Percentiles rank a stretch among this genome's conserved stretches.
Evolutionary conservation across 1,140 invertebrate species (phyloP).

Genomic region (Venturia canescens): DNA sequence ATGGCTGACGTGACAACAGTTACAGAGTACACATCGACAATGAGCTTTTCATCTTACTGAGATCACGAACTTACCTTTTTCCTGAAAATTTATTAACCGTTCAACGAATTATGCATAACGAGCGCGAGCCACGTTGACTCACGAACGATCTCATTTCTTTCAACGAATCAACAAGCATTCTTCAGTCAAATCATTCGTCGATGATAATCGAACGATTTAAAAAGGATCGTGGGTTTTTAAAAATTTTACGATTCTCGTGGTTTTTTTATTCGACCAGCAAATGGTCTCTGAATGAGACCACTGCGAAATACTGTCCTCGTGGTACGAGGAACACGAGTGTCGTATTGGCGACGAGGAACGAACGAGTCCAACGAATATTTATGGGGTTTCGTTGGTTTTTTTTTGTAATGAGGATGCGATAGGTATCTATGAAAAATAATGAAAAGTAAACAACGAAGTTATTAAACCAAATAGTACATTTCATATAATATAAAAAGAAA

Average conservation of each 20-base stretch:
- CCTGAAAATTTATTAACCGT: constrained; percentile 41
- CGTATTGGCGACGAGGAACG: neutral
- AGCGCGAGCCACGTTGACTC: neutral
- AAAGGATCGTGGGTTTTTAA: too few relatives aligned
- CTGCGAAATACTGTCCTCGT: too few relatives aligned
- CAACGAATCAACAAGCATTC: too few relatives aligned
- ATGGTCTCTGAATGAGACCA: too few relatives aligned
- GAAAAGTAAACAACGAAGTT: constrained; percentile 74
- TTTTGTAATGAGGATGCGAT: constrained; percentile 66
- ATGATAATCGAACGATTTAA: too few relatives aligned
- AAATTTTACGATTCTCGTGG: too few relatives aligned
- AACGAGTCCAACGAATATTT: neutral
- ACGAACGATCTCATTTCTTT: too few relatives aligned
- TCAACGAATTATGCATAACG: neutral
- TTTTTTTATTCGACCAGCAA: too few relatives aligned
- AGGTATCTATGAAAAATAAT: constrained; percentile 68
- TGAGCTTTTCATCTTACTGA: constrained; percentile 47
- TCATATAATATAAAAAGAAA: constrained; percentile 77
- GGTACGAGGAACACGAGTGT: neutral
- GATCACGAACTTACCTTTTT: constrained; percentile 50
- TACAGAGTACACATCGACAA: constrained; percentile 54
- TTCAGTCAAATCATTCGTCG: too few relatives aligned
- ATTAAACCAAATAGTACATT: constrained; percentile 78
- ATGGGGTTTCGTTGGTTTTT: constrained; percentile 28
- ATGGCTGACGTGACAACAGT: constrained; percentile 61